phyloP scores from a whole-genome alignment of 2,113 vertebrate species.

The Stegastes partitus region DNA sequence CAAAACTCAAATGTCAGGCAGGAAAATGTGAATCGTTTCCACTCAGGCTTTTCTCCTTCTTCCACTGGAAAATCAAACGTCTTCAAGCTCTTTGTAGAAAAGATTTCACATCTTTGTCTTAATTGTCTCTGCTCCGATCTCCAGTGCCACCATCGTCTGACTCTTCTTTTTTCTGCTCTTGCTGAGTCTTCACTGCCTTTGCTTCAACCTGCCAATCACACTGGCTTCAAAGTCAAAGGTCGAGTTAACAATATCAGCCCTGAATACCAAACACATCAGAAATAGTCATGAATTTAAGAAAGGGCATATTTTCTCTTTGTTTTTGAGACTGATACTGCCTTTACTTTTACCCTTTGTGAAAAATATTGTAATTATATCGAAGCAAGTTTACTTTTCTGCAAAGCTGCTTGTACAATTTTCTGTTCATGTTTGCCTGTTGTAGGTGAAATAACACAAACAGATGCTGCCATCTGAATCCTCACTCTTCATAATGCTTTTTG shows the following conservation, averaged over 20 bases:
- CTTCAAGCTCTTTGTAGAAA: conserved; percentile 18
- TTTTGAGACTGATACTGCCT: not conserved
- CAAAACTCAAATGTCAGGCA: conserved; percentile 16
- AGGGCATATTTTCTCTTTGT: not conserved
- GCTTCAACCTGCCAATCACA: conserved; percentile 40
- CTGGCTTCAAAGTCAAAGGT: conserved; percentile 25
- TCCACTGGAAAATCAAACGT: conserved; percentile 19
- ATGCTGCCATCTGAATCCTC: conserved; percentile 48
- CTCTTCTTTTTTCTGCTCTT: conserved; percentile 14
- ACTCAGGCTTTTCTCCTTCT: not conserved
- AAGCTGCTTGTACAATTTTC: not conserved
- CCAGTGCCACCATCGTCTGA: not conserved
- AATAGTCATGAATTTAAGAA: not conserved
- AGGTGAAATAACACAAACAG: conserved; percentile 50
- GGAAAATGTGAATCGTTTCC: conserved; percentile 27
- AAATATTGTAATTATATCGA: not conserved
- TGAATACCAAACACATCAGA: conserved; percentile 31
- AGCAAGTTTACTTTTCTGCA: not conserved
- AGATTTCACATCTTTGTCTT: not conserved
- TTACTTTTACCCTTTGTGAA: not conserved
- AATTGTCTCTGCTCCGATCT: conserved; percentile 2
- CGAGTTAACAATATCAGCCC: conserved; percentile 19
- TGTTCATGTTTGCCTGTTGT: not conserved
- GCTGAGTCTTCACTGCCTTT: conserved; percentile 14
- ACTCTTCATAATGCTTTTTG: conserved; percentile 20